Conservation (phyloP, 2,797 vertebrate genomes). For the Enteromius unitaeniatus region DNA sequence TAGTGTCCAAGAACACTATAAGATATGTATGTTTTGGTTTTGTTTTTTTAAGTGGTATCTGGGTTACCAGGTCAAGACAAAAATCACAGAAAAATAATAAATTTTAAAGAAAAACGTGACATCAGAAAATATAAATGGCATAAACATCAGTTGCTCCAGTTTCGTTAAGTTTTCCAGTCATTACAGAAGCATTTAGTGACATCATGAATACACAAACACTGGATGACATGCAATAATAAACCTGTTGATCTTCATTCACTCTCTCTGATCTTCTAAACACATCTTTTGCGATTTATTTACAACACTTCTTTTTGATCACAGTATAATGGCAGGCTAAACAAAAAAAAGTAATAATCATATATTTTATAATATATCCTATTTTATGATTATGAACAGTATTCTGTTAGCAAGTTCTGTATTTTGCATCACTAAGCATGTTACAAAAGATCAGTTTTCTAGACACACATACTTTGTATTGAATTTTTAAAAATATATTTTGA, state of each 20-base stretch:
- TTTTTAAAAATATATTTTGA: no score
- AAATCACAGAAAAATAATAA: background rate
- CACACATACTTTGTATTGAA: no score
- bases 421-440: background rate
- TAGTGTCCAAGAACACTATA: background rate
- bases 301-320: background rate
- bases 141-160: background rate
- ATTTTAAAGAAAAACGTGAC: background rate
- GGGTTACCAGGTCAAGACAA: background rate
- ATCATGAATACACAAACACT: background rate
- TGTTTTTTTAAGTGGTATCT: background rate
- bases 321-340: background rate
- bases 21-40: background rate
- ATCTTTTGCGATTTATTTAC: background rate
- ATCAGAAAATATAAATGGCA: background rate
- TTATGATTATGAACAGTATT: no score
- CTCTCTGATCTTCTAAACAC: background rate
- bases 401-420: background rate
- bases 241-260: background rate
- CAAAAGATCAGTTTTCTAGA: background rate
- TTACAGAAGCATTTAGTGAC: background rate
- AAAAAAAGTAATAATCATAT: no score
- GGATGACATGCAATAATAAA: background rate
- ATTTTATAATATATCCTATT: no score
- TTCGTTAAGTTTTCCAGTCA: background rate